These are phyloP conservation scores for Drosophila repletoides DNA, from an alignment of 1,140 invertebrate species.

Conservation along the genomic window DNA sequence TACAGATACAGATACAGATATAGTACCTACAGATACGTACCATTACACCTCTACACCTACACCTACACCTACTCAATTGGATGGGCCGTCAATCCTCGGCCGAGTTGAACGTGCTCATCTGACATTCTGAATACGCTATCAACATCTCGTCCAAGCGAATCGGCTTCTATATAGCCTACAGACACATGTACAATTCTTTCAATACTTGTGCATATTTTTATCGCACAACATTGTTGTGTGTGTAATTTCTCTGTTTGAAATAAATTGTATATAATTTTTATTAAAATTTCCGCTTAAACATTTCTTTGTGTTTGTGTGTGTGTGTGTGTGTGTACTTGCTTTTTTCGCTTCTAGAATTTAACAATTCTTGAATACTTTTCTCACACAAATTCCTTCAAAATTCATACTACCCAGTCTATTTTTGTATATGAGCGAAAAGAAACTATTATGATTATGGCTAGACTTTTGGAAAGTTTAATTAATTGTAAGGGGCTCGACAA, in stretches of 20 bases:
- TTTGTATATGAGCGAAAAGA: too few relatives aligned
- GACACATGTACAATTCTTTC: constrained; percentile 34
- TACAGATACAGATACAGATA: constrained; percentile 23
- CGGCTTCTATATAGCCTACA: constrained; percentile 23
- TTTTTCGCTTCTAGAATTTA: constrained; percentile 7
- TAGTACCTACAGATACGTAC: constrained; percentile 1
- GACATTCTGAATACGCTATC: constrained; percentile 51
- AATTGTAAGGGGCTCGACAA: too few relatives aligned
- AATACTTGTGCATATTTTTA: constrained; percentile 49
- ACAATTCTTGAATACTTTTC: constrained; percentile 24
- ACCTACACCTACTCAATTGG: constrained; percentile 57
- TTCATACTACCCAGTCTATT: too few relatives aligned
- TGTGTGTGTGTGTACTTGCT: constrained; percentile 1
- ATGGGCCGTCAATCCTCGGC: constrained; percentile 57
- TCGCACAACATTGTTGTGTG: constrained; percentile 7
- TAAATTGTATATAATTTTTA: constrained; percentile 80
- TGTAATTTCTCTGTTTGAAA: constrained; percentile 68
- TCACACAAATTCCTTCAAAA: constrained; percentile 15
- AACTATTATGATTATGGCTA: too few relatives aligned
- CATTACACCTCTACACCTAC: constrained; percentile 1
- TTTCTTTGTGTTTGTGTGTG: constrained; percentile 37
- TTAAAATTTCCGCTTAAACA: constrained; percentile 78
- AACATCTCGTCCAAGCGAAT: constrained; percentile 35
- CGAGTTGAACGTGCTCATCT: constrained; percentile 75
- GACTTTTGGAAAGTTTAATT: too few relatives aligned